phyloP scores from a whole-genome alignment of 2,113 vertebrate species.

The Rhinoptilus africanus region DNA sequence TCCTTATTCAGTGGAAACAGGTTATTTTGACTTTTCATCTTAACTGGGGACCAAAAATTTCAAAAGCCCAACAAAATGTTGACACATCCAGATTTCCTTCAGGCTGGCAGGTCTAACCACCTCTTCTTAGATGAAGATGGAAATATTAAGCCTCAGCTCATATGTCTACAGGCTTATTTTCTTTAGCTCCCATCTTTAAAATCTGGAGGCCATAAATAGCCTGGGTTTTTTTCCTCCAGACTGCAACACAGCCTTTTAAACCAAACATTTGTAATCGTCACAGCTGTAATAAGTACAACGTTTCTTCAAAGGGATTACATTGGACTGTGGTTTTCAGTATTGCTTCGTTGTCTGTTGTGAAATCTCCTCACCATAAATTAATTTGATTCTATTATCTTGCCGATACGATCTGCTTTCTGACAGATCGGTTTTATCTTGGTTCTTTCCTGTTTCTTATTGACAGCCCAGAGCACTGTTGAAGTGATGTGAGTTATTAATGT shows the following conservation, averaged over 20 bases:
- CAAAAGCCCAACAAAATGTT: neutral
- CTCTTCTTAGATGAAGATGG: neutral
- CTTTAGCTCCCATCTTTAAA: conserved; percentile 49
- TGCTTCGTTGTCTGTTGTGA: conserved; percentile 43
- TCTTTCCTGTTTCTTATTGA: conserved; percentile 58
- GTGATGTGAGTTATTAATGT: conserved; percentile 48
- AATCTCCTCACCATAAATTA: conserved; percentile 58
- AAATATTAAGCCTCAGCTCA: conserved; percentile 26
- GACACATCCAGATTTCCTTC: neutral
- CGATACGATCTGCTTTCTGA: conserved; percentile 51
- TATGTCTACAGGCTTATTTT: conserved; percentile 40
- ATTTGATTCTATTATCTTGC: conserved; percentile 56
- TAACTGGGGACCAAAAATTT: neutral
- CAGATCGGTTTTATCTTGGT: conserved; percentile 52
- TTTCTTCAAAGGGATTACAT: conserved; percentile 58
- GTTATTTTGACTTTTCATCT: conserved; percentile 15
- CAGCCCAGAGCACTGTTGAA: conserved; percentile 14
- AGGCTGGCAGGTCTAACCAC: neutral
- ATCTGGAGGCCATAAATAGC: conserved; percentile 58
- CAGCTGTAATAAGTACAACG: conserved; percentile 35
- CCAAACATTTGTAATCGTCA: conserved; percentile 52
- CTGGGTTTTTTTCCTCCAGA: neutral
- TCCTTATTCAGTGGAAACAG: neutral
- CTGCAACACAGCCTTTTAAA: conserved; percentile 50
- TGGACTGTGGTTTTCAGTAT: conserved; percentile 53